phyloP scores from a whole-genome alignment of 2,888 invertebrate genomes.

The Caprella mutica region DNA sequence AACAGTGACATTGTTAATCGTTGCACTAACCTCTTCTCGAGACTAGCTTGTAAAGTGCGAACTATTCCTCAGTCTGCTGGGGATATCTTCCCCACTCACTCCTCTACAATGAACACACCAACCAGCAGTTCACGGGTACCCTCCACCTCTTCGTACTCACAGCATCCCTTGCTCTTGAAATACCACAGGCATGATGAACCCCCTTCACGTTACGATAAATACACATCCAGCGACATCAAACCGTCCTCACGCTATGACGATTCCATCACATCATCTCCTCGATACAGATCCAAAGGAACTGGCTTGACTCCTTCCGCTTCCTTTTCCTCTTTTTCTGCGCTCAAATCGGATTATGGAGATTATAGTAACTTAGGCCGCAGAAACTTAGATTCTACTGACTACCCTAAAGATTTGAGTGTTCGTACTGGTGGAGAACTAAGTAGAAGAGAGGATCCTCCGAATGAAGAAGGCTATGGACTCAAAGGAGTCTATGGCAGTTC shows the following conservation, averaged over 20 bases:
- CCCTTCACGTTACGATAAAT: conserved; percentile 13
- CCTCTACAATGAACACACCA: conserved; percentile 15
- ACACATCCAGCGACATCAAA: conserved; percentile 5
- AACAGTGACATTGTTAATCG: conserved; percentile 32
- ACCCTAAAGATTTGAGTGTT: neutral
- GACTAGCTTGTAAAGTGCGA: conserved; percentile 28
- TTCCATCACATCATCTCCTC: conserved; percentile 6
- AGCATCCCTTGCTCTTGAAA: conserved; percentile 30
- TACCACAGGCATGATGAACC: conserved; percentile 29
- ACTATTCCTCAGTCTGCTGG: conserved; percentile 28
- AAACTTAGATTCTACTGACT: neutral
- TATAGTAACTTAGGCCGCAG: neutral
- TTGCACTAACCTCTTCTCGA: conserved; percentile 29
- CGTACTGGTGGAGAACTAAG: neutral
- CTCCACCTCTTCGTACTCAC: conserved; percentile 3
- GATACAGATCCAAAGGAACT: conserved; percentile 6
- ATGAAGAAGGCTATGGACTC: conserved; percentile 18
- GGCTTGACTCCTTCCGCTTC: conserved; percentile 27
- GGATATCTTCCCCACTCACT: conserved; percentile 18
- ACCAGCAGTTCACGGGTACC: conserved; percentile 6
- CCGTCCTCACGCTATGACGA: conserved; percentile 11
- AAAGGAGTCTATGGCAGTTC: conserved; percentile 16
- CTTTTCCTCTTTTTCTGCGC: conserved; percentile 29
- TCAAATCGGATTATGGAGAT: conserved; percentile 25
- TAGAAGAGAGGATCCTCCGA: conserved; percentile 7